A percentile compares a stretch with the other conserved stretches of the same genome.
Evolutionary conservation across 1,140 invertebrate genomes (phyloP).

Genomic region (Nylanderia fulva): DNA sequence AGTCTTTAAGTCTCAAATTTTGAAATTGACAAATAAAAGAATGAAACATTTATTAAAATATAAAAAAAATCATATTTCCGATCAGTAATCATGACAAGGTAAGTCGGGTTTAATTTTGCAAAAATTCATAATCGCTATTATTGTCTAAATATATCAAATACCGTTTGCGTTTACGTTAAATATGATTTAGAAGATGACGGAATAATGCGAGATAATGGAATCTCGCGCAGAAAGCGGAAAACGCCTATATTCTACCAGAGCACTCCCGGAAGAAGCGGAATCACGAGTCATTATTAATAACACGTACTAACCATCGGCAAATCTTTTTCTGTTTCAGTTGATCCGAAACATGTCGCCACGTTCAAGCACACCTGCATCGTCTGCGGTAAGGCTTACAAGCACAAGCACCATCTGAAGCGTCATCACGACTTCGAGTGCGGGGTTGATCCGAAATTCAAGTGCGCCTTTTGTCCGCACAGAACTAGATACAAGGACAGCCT

Average conservation of each 20-base stretch:
- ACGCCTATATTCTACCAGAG: neutral
- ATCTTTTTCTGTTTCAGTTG: conserved; percentile 71
- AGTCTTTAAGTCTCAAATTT: neutral
- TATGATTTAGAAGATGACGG: conserved; percentile 2
- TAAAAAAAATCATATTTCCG: neutral
- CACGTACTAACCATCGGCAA: neutral
- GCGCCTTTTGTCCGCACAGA: conserved; percentile 86
- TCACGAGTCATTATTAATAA: neutral
- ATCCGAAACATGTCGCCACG: conserved; percentile 30
- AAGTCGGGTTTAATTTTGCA: neutral
- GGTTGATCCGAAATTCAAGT: conserved; percentile 87
- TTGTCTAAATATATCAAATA: neutral
- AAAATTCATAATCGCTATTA: neutral
- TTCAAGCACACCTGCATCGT: conserved; percentile 80
- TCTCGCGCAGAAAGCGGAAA: conserved; percentile 20
- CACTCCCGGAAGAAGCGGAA: conserved; percentile 22
- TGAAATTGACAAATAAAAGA: neutral
- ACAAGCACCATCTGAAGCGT: conserved; percentile 84
- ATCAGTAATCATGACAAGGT: neutral
- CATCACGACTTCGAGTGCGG: conserved; percentile 88
- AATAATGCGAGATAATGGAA: conserved; percentile 6
- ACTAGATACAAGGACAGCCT: conserved; percentile 87
- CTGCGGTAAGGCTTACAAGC: conserved; percentile 87
- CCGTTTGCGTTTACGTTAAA: conserved; percentile 7
- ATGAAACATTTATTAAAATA: too few relatives aligned